phyloP scores from a whole-genome alignment of 35 echinoderm and acorn worm genomes.

The Nesometra sesokonis region DNA sequence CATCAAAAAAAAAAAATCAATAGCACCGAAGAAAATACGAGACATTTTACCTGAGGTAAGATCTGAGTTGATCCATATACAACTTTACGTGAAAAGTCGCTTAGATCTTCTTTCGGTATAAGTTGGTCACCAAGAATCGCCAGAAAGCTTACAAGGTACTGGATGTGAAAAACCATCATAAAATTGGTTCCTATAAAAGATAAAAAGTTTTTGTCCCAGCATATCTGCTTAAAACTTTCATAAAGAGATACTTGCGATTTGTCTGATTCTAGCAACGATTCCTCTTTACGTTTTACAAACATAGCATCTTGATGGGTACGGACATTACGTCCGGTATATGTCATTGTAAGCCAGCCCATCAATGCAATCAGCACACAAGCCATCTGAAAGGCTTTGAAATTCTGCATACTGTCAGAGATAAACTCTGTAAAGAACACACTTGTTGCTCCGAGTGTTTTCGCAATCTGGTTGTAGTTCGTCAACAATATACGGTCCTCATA shows the following conservation, averaged over 20 bases:
- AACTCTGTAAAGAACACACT: slow-evolving; percentile 54
- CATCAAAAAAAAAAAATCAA: no score
- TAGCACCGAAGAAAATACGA: no score
- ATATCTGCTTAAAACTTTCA: slow-evolving; percentile 55
- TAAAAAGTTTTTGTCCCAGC: slow-evolving; percentile 52
- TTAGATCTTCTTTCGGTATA: slow-evolving; percentile 44
- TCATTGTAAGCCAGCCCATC: slow-evolving; percentile 58
- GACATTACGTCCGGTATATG: slow-evolving; percentile 64
- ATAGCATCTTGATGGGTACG: slow-evolving; percentile 5
- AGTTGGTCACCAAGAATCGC: slow-evolving; percentile 72
- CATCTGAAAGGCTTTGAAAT: slow-evolving; percentile 70
- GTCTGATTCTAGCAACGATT: neutral
- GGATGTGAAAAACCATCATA: slow-evolving; percentile 60
- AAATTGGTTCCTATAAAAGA: slow-evolving; percentile 81
- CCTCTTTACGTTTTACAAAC: neutral
- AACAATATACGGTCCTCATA: slow-evolving; percentile 59
- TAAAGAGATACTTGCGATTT: neutral
- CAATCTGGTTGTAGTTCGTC: slow-evolving; percentile 60
- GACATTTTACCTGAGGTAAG: slow-evolving; percentile 63
- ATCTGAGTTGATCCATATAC: slow-evolving; percentile 74
- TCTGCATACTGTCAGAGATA: slow-evolving; percentile 52
- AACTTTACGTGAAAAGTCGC: slow-evolving; percentile 27
- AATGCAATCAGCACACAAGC: slow-evolving; percentile 62
- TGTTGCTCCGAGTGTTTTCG: slow-evolving; percentile 39
- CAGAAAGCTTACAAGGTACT: slow-evolving; percentile 60